These are phyloP conservation scores for Myotis davidii DNA, from an alignment of 2,113 vertebrate genomes.

Conservation along the genomic window DNA sequence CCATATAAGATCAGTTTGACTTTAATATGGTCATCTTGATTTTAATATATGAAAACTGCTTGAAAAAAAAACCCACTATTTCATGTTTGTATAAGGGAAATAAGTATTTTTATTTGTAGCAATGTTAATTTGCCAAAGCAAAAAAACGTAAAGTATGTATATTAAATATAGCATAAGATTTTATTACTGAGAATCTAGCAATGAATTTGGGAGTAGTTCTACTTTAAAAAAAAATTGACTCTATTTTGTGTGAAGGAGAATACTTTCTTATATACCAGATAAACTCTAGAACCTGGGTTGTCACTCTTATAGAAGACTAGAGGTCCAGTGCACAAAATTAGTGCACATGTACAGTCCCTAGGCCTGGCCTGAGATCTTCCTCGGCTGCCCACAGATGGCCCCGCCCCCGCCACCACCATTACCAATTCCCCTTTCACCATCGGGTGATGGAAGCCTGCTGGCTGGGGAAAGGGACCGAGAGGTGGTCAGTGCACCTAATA, in stretches of 20 bases:
- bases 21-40: background rate
- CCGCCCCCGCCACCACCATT: too few relatives aligned
- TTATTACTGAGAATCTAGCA: background rate
- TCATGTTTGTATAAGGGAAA: background rate
- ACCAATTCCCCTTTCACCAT: too few relatives aligned
- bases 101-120: slow-evolving; percentile 19
- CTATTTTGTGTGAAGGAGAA: background rate
- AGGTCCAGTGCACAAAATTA: too few relatives aligned
- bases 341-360: too few relatives aligned
- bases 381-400: too few relatives aligned
- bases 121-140: background rate
- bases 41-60: background rate
- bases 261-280: background rate
- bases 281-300: background rate
- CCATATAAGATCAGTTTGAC: background rate
- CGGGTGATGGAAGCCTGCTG: too few relatives aligned
- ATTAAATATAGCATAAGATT: background rate
- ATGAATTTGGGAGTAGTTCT: background rate
- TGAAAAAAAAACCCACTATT: background rate
- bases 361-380: too few relatives aligned
- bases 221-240: background rate
- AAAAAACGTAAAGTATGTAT: background rate
- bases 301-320: background rate
- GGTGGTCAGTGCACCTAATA: too few relatives aligned
- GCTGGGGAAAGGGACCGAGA: too few relatives aligned